Evolutionary conservation across 64 coral and sea anemone genomes (phyloP).

Genomic region (Porites australiensis): DNA sequence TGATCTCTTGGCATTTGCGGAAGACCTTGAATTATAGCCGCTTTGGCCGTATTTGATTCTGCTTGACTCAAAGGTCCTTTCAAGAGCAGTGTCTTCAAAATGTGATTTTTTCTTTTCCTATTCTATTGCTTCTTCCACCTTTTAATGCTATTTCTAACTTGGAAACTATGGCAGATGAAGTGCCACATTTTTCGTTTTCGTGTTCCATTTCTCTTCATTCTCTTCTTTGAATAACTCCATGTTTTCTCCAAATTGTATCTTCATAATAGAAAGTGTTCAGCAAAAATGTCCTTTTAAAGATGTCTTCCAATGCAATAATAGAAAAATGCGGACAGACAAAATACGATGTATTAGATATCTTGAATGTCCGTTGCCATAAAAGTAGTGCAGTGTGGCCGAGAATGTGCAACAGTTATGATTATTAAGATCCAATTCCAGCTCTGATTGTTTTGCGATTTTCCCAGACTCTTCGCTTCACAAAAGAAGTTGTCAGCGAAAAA

Average conservation of each 20-base stretch:
- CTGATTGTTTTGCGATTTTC: too few relatives aligned
- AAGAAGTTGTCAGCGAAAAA: too few relatives aligned
- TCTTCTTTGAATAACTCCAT: neutral
- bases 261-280: neutral
- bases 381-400: too few relatives aligned
- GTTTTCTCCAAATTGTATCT: too few relatives aligned
- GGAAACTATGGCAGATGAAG: conserved; percentile 52
- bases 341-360: too few relatives aligned
- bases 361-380: too few relatives aligned
- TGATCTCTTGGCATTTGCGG: conserved; percentile 36
- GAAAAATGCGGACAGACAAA: too few relatives aligned
- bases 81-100: conserved; percentile 10
- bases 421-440: too few relatives aligned
- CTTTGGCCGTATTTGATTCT: too few relatives aligned
- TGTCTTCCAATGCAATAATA: neutral
- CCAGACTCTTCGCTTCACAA: too few relatives aligned
- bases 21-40: conserved; percentile 21
- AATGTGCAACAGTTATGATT: too few relatives aligned
- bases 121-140: too few relatives aligned
- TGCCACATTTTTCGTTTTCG: neutral
- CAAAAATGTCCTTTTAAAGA: conserved; percentile 40
- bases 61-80: neutral
- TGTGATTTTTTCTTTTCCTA: neutral
- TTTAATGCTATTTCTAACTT: neutral
- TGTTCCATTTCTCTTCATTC: neutral